Evolutionary conservation across 92 coral and sea anemone species (phyloP).

Genomic region (Porites cylindrica): DNA sequence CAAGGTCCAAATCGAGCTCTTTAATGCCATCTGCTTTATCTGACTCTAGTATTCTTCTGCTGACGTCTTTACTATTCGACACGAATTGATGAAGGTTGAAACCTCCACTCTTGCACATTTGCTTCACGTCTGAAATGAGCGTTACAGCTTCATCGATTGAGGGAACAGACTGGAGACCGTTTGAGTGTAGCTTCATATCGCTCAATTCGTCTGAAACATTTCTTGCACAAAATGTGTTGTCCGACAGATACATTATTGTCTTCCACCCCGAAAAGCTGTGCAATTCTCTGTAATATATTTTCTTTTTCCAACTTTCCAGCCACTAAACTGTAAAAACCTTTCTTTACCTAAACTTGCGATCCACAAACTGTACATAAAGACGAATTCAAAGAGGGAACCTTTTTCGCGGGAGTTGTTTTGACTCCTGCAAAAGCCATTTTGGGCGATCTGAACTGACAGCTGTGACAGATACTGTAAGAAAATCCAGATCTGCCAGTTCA

Average conservation of each 20-base stretch:
- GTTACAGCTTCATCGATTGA: too few species aligned
- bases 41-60: too few species aligned
- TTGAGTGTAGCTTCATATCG: conserved; percentile 28
- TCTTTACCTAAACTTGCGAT: neutral
- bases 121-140: too few species aligned
- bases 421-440: neutral
- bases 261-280: neutral
- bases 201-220: conserved; percentile 38
- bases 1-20: too few species aligned
- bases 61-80: too few species aligned
- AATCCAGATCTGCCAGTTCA: too few species aligned
- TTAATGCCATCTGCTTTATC: too few species aligned
- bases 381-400: neutral
- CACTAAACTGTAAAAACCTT: neutral
- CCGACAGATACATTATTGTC: conserved; percentile 8
- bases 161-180: neutral
- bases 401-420: conserved; percentile 6
- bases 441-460: too few species aligned
- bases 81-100: too few species aligned
- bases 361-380: neutral
- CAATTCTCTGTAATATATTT: neutral
- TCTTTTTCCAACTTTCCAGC: neutral
- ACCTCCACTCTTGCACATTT: too few species aligned
- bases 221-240: conserved; percentile 33
- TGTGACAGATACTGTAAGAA: too few species aligned